Evolutionary conservation across 2,797 vertebrate genomes (phyloP), one percentile per base, ranked within the genome.

Genomic region (Micromesistius poutassou): DNA sequence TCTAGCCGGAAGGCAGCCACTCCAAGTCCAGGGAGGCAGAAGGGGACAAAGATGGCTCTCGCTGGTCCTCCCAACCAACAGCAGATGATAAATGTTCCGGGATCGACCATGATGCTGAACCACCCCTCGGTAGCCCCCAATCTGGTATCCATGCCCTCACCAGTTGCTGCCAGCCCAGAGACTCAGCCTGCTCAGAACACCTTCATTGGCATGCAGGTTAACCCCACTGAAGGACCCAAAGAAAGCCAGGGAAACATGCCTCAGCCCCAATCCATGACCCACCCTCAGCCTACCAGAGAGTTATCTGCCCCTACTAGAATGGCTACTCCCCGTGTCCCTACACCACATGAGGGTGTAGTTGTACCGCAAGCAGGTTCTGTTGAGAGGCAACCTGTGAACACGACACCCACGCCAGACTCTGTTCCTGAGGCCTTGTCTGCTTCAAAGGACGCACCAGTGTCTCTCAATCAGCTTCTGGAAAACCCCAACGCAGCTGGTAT

Each of bases 21-120:
- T 42, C 97, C 97, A 75, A 99, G 97, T 91, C 96, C 98, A 80
- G 97, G 97, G 76, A 95, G 97, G 85, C 97, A 98, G 87, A 98
- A 97, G 85, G 95, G 95, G 89, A 79, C 95, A 81, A 99, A 99
- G 89, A 91, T 96, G 73, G 87, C 94, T 10, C 72, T 97, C 79
- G 86, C 93, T n/a, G 85, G 95, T 84, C 95, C 95, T 85, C 93
- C 95, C 82, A 95, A 93, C 77, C 93, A 93, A 66, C 94, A 94
- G 83, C 92, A 91, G 77, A 82, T 97, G 79, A 93, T 96, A 77
- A 96, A 93, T 70, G 91, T 96, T 87, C 96, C 92, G 83, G 92
- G 91, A 31, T 91, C 96, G 93, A 95, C 94, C 82, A 89, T 96
- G 87, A 91, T 97, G 90, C 86, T 94, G 75, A 94, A 91, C 85